Conservation (phyloP, 1,140 invertebrate species). For the Plodia interpunctella region DNA sequence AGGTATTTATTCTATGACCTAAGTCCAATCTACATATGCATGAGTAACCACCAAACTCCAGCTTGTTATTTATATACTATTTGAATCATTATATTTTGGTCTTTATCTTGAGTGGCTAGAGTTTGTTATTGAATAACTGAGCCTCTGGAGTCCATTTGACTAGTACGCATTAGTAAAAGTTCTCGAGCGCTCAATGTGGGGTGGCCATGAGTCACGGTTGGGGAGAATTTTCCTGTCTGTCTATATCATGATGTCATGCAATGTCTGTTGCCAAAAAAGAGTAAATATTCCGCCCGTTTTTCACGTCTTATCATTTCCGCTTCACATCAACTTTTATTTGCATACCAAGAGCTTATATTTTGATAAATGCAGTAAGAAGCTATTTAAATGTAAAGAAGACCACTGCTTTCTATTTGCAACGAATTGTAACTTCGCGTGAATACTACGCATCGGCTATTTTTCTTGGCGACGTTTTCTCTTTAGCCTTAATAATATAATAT, state of each 20-base stretch:
- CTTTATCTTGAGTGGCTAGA: slow-evolving; percentile 36
- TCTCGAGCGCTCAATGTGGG: slow-evolving; percentile 43
- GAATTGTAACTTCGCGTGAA: not conserved
- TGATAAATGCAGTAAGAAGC: not conserved
- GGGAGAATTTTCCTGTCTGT: slow-evolving; percentile 2
- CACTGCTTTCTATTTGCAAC: not conserved
- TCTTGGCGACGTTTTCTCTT: too few species aligned
- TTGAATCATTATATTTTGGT: slow-evolving; percentile 30
- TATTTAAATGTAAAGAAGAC: not conserved
- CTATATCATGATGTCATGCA: slow-evolving; percentile 4
- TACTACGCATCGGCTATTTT: slow-evolving; percentile 1
- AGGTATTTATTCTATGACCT: slow-evolving; percentile 57
- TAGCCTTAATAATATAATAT: too few species aligned
- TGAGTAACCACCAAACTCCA: slow-evolving; percentile 36
- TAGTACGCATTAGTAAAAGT: slow-evolving; percentile 71
- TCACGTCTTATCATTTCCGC: slow-evolving; percentile 7
- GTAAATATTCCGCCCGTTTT: slow-evolving; percentile 7
- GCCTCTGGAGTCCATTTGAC: slow-evolving; percentile 69
- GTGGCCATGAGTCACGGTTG: slow-evolving; percentile 29
- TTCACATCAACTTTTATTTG: slow-evolving; percentile 15
- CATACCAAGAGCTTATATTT: slow-evolving; percentile 7
- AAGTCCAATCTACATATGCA: slow-evolving; percentile 72
- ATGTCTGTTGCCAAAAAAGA: slow-evolving; percentile 7
- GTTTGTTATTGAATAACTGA: slow-evolving; percentile 39
- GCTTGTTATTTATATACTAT: slow-evolving; percentile 32